Base-by-base conservation (phyloP, 2,113 vertebrate genomes). In the Callipepla californica region DNA sequence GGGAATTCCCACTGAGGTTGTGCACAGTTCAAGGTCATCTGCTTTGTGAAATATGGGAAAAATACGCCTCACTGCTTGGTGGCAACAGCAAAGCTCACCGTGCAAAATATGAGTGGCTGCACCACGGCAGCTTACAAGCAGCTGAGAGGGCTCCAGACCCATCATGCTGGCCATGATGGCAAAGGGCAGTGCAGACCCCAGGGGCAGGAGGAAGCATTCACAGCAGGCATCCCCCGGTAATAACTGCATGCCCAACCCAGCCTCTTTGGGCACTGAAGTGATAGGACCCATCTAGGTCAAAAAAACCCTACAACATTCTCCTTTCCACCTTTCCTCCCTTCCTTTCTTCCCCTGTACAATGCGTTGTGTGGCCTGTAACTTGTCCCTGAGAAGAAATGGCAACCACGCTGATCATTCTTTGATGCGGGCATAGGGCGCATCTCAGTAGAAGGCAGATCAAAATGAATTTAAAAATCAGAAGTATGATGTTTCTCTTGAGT, bases 391-490 rank as follows among this genome's bases (percentile, higher is more conserved):
- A 88, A 80, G 83, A 86, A 38, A 15, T 74, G 21, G 30, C 63
- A 80, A 45, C 7, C 50, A 23, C 8, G 17, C 34, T 59, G 44
- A 44, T 11, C 13, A 36, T 1, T n/a, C 47, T 45, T 30, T 82
- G 48, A 77, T 85, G 32, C 38, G 50, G 82, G 50, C 38, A 38
- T 9, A 50, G 12, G 4, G 21, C 18, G 77, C 47, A 28, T 89
- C 53, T 77, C 76, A 74, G 53, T 0, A 76, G 21, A 92, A 87
- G 32, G 67, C 48, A 79, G 75, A 92, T 85, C 47, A 91, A 92
- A 92, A 94, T 58, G 8, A 91, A 91, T 91, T 76, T 87, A 45
- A 89, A 53, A 89, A 89, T 62, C 65, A 82, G 48, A 76, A 82
- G 8, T 13, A 7, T 61, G 26, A 57, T 79, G 25, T 65, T 95